phyloP scores from a whole-genome alignment of 2,113 vertebrate species.

The Aythya baeri region DNA sequence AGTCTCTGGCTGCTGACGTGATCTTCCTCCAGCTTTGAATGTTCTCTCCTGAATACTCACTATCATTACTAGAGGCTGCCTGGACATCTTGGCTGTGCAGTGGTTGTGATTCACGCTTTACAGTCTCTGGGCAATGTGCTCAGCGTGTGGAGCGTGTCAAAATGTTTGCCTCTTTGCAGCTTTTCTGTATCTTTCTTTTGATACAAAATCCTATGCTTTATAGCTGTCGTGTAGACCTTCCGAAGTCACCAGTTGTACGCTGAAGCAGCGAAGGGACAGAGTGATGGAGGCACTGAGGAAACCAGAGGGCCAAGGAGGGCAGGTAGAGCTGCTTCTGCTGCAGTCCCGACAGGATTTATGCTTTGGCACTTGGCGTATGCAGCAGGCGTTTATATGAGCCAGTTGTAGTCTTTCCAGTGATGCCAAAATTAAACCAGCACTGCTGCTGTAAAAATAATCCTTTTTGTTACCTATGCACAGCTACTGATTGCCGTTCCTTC shows the following conservation, averaged over 20 bases:
- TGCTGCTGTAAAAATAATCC: not conserved
- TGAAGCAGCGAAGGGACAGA: not conserved
- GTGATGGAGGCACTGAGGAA: not conserved
- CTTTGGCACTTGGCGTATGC: not conserved
- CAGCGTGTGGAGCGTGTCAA: not conserved
- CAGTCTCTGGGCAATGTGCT: not conserved
- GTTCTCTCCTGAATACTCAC: not conserved
- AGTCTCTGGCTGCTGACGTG: not conserved
- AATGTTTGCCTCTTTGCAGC: not conserved
- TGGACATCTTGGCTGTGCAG: not conserved
- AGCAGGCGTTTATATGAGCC: not conserved
- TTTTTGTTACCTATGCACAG: not conserved
- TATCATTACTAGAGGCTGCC: rapidly evolving
- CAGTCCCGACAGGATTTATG: not conserved
- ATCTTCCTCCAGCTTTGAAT: not conserved
- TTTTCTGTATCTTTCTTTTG: not conserved
- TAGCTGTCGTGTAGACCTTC: not conserved
- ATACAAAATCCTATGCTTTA: not conserved
- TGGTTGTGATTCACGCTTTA: not conserved
- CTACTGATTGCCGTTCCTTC: not conserved
- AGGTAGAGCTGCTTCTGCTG: not conserved
- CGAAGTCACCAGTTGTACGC: not conserved
- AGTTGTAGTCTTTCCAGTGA: not conserved
- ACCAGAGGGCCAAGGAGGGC: not conserved
- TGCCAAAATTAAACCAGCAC: not conserved